phyloP scores from a whole-genome alignment of 2,113 vertebrate genomes.

The Lathamus discolor region DNA sequence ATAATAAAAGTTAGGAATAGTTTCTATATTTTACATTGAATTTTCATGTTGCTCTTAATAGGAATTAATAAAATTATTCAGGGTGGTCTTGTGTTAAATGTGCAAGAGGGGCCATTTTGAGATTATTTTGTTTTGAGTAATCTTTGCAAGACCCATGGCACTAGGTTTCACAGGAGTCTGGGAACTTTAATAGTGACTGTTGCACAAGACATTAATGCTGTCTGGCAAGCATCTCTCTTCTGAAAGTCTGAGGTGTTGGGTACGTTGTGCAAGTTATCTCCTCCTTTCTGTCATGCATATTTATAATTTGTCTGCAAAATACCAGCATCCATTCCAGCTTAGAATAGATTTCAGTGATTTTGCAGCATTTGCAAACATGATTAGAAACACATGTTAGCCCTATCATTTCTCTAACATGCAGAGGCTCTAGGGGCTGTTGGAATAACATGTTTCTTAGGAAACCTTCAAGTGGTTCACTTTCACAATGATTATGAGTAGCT shows the following conservation, averaged over 20 bases:
- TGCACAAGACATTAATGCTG: neutral
- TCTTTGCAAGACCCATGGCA: neutral
- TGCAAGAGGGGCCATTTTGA: neutral
- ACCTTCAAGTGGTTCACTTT: neutral
- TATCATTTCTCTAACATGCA: constrained; percentile 4
- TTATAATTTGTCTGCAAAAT: neutral
- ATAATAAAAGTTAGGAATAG: neutral
- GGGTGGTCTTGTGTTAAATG: neutral
- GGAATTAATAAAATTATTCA: neutral
- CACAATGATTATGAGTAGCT: neutral
- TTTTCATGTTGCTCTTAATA: neutral
- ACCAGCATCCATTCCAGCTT: neutral
- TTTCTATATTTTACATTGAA: neutral
- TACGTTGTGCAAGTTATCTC: neutral
- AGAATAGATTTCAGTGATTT: constrained; percentile 53
- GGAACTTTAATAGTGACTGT: neutral
- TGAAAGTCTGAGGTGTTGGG: neutral
- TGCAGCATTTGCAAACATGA: constrained; percentile 51
- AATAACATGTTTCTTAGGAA: neutral
- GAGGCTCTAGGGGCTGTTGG: neutral
- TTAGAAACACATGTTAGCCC: constrained; percentile 58
- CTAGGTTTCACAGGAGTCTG: neutral
- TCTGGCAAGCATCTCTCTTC: neutral
- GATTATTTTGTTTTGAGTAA: neutral
- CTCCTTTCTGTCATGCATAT: neutral